Evolutionary conservation across 2,797 vertebrate species (phyloP).

Genomic region (Ispidina picta): DNA sequence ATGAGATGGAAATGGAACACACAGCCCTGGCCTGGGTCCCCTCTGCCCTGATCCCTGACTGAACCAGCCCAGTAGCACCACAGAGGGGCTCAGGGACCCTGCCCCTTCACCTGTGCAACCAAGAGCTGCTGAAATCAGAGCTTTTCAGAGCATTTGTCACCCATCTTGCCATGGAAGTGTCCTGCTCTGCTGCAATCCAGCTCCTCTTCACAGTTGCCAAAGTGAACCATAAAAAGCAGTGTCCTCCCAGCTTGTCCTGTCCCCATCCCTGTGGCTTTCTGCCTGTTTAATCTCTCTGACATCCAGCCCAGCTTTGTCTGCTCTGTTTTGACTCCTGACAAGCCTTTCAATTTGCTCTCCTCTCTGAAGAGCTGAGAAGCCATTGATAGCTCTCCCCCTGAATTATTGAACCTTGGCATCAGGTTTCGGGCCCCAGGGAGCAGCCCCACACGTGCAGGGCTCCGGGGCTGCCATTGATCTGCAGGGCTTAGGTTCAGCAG

Average conservation of each 20-base stretch:
- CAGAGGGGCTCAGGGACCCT: background rate
- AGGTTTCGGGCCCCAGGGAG: slow-evolving; percentile 78
- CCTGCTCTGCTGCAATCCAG: background rate
- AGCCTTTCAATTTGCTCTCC: slow-evolving; percentile 93
- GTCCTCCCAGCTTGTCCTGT: rapidly evolving
- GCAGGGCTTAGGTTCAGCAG: slow-evolving; percentile 63
- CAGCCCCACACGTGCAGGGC: background rate
- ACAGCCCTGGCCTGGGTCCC: background rate
- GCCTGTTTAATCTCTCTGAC: slow-evolving; percentile 76
- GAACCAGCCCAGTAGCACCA: rapidly evolving
- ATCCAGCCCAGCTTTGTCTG: slow-evolving; percentile 71
- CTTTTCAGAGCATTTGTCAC: background rate
- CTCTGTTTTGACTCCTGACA: slow-evolving; percentile 91
- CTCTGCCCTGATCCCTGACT: rapidly evolving
- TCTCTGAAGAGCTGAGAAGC: slow-evolving; percentile 87
- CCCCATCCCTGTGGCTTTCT: slow-evolving; percentile 25
- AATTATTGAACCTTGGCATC: slow-evolving; percentile 87
- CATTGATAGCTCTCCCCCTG: slow-evolving; percentile 81
- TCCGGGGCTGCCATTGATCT: slow-evolving; percentile 64
- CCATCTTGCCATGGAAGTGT: background rate
- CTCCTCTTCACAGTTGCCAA: background rate
- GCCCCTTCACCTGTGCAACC: background rate
- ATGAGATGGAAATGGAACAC: background rate
- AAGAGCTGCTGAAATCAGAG: background rate
- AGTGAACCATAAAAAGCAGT: background rate